Evolutionary conservation across 2,888 invertebrate species (phyloP).

Genomic region (Andrena haemorrhoa): DNA sequence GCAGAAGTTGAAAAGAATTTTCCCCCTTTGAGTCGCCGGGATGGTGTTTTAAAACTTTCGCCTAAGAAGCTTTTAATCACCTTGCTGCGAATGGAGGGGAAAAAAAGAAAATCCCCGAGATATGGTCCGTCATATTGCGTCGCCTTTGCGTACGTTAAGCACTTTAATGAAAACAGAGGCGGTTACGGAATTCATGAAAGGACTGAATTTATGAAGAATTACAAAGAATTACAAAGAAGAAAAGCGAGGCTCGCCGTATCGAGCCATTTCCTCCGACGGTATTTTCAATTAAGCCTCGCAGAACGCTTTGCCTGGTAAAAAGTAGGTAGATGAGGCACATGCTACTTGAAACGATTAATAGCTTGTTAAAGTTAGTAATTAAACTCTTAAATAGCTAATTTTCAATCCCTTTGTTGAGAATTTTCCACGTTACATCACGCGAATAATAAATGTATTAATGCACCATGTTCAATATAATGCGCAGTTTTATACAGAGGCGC

Average conservation of each 20-base stretch:
- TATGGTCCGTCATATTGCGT: slow-evolving; percentile 27
- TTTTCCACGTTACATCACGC: too few species aligned
- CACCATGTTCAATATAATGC: neutral
- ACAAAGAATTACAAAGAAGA: neutral
- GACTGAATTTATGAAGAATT: slow-evolving; percentile 38
- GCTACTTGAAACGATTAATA: slow-evolving; percentile 16
- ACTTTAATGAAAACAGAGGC: slow-evolving; percentile 42
- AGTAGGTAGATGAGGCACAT: neutral
- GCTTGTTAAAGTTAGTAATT: slow-evolving; percentile 5
- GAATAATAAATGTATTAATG: neutral
- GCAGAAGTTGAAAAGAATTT: slow-evolving; percentile 32
- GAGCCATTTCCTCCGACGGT: slow-evolving; percentile 1
- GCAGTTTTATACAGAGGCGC: neutral
- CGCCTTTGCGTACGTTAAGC: slow-evolving; percentile 13
- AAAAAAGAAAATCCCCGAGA: neutral
- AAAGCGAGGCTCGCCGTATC: neutral
- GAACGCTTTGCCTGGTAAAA: slow-evolving; percentile 3
- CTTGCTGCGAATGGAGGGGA: slow-evolving; percentile 22
- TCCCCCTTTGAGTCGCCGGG: neutral
- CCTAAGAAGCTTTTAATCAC: slow-evolving; percentile 58
- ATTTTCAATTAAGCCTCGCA: slow-evolving; percentile 43
- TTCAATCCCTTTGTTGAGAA: too few species aligned
- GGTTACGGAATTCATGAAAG: slow-evolving; percentile 36
- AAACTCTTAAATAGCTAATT: neutral
- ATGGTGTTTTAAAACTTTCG: slow-evolving; percentile 38